Evolutionary conservation across 2,113 vertebrate species (phyloP), one percentile per base, ranked within the genome.

Genomic region (Columbina picui): DNA sequence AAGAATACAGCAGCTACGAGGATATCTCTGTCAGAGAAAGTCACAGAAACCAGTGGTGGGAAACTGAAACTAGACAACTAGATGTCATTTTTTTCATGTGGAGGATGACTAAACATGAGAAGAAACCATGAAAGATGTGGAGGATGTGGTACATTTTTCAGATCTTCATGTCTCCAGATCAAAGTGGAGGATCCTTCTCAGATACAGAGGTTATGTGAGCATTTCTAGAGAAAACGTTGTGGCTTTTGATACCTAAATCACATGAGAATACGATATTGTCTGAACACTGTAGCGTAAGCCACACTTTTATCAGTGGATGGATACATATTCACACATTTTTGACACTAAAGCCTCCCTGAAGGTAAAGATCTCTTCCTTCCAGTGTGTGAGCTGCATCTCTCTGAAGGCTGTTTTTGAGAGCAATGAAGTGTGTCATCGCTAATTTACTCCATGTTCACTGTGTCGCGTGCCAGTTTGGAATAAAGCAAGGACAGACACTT

Each of bases 51-150:
- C 69, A 61, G 45, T 11, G 39, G 23, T 68, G 70, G 69, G 39
- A 79, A 89, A 49, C 20, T 19, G 41, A 84, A 90, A 41, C 16
- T 21, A 63, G 81, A 38, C 61, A 56, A 49, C 26, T 81, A 79
- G 56, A 91, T 43, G 36, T 27, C 67, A 1, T 34, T 93, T 67
- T 56, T 89, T 91, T 43, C 67, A 81, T 0, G 0, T 26, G 39
- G 36, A 87, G 16, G 38, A 68, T 95, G 90, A 89, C 77, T 87
- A 89, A 95, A 87, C 56, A 85, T 27, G 29, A 84, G 65, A 75
- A 94, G 61, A 88, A 87, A 65, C 49, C 41, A 83, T 45, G 39
- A 60, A 88, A 81, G 67, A 90, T 94, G 67, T 67, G 84, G 81
- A 78, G 47, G 32, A 89, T 87, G 38, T 1, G 2, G 82, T 83